Base-by-base conservation (phyloP, 2,888 invertebrate genomes). In the Amiota communis region DNA sequence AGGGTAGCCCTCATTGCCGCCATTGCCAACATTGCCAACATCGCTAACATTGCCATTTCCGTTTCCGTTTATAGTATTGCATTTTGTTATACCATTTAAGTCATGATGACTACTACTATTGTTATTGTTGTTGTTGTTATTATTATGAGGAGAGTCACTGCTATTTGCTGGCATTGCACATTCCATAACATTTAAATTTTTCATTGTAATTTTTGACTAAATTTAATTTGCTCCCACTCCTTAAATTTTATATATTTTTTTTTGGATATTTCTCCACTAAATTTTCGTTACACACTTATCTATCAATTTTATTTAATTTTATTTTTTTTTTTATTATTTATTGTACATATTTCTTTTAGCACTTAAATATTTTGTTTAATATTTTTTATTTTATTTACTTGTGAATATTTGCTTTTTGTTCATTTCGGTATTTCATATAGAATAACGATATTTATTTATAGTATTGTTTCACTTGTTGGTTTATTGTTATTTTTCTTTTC, bases 121-220 rank as follows among this genome's bases (percentile, higher is more conserved):
- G 20, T 51, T 68, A 48, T 70, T 70, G 74, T 51, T 72, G 69
- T 53, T 77, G 74, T 74, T 15, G 67, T 59, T 67, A 70, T 57
- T 57, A 13, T 64, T 67, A 56, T 61, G n/a, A 15, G 13, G 6
- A 57, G 11, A 17, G 17, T 67, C 73, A 72, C 65, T 77, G 73
- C 69, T 73, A 76, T 72, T 78, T 70, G 75, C 75, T 74, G 77
- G 75, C 76, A 77, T 77, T 77, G 83, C 83, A 75, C 76, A 83
- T 80, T 87, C 86, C 81, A 86, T 81, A 78, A 84, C 84, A 82
- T 82, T 87, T 77, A 80, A 82, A 82, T 85, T 87, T 87, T 87
- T 87, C 87, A 87, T 87, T 79, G 77, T 79, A 70, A 72, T 74
- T 80, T 84, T 83, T 84, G 36, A 59, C 9, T 8, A 36, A 59